Base-by-base conservation (phyloP, 2,888 invertebrate species). In the Sinhomidia bicolor region DNA sequence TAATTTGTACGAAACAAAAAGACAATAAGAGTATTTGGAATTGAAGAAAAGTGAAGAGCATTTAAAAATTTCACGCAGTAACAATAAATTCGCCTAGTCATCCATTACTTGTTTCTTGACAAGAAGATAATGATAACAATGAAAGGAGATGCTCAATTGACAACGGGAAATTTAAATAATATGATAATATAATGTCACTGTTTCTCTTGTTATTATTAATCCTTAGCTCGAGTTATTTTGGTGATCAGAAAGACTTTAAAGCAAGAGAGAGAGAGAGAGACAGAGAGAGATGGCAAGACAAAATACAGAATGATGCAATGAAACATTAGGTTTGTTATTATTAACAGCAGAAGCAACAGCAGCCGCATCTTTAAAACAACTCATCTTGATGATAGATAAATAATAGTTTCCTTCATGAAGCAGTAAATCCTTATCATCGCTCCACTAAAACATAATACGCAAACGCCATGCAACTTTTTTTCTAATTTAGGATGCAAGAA, bases 1-100 rank as follows among this genome's bases (percentile, higher is more conserved):
- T 78, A 54, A 74, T 62, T 23, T 62, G 41, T 17, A 65, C 36
- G 65, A 54, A 78, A 85, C 51, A 20, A 32, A 20, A 44, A 57
- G 81, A 57, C 62, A 81, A 81, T 65, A 57, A 14, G 6, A 54
- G 14, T 36, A 81, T 65, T 32, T 20, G 44, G 14, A 57, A 26
- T 60, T 44, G 29, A 74, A 84, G 51, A 83, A 54, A 71, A 68
- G 26, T 20, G 65, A 47, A 81, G 32, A 86, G 86, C 32, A 86
- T 86, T 86, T 86, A 86, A 86, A 78, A 81, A 86, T 86, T 85
- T 85, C 86, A 86, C 74, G 65, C 79, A 32, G 47, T 54, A 29
- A 85, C 79, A 85, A 85, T 79, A 68, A 85, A 47, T 23, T 26
- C 62, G 79, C 85, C 12, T 36, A 85, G 68, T 85, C 85, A 85